Percentiles rank a stretch among this genome's conserved stretches.
Evolutionary conservation across 2,797 vertebrate species (phyloP).

Genomic region (Bothrops alternatus): DNA sequence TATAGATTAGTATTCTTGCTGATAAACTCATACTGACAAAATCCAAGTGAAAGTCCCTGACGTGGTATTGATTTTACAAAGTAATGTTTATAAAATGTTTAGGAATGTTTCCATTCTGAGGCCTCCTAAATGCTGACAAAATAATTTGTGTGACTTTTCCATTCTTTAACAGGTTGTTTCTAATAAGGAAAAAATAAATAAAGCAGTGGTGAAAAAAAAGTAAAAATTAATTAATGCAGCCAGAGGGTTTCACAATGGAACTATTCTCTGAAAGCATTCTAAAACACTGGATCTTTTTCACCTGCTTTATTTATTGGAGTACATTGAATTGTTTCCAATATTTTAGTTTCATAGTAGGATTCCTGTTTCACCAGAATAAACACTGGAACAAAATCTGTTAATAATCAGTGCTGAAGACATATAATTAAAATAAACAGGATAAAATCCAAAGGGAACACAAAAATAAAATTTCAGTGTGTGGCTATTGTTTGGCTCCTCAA

Average conservation of each 20-base stretch:
- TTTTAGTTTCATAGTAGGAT: constrained; percentile 40
- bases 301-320: constrained; percentile 54
- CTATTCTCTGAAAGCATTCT: neutral
- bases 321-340: constrained; percentile 28
- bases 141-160: neutral
- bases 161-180: neutral
- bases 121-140: neutral
- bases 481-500: constrained; percentile 44
- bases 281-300: constrained; percentile 21
- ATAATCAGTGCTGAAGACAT: constrained; percentile 63
- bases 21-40: constrained; percentile 17
- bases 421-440: constrained; percentile 56
- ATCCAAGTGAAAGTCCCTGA: constrained; percentile 33
- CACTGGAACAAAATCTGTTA: constrained; percentile 40
- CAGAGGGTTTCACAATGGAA: neutral
- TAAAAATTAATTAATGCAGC: neutral
- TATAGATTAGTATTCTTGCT: neutral
- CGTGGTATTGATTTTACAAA: constrained; percentile 4
- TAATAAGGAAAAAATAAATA: neutral
- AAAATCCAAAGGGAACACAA: constrained; percentile 46
- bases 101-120: neutral
- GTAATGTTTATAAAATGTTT: constrained; percentile 21
- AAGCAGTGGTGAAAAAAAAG: neutral
- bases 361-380: constrained; percentile 31
- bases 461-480: constrained; percentile 52